Evolutionary conservation across 2,113 vertebrate genomes (phyloP), one percentile per base, ranked within the genome.

Genomic region (Alosa alosa): DNA sequence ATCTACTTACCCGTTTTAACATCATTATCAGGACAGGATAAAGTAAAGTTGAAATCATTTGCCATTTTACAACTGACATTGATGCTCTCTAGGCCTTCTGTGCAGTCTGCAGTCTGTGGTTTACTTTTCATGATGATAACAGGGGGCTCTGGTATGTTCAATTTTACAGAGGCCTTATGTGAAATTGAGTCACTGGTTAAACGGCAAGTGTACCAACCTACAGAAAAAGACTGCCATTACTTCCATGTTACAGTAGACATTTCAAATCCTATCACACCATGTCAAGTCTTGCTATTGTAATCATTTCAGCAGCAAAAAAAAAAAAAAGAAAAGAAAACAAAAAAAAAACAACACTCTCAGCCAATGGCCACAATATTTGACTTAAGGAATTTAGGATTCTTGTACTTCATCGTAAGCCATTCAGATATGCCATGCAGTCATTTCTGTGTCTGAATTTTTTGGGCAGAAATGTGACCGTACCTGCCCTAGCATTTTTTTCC

Each of bases 141-240:
- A 17, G 94, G 95, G 13, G 94, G 89, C 1, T 91, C 86, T 0
- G 91, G 90, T 31, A 95, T 92, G 0, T 0, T 1, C 45, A 95
- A 0, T 0, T 6, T 0, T 49, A 84, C 1, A 10, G 7, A 84
- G 68, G 92, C 93, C 44, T 25, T 86, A 81, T 94, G 91, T 7
- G 82, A 89, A 55, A 94, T 20, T 18, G 91, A 85, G 0, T 91
- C 91, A 0, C 0, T 31, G 0, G 49, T 90, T 83, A 95, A 94
- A 45, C 88, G 85, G 83, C 94, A 95, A 83, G 86, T 88, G 6
- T 94, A 94, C 1, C 0, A 85, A 17, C 94, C 94, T 95, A 83
- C 7, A 22, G 84, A 87, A 1, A 84, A 6, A 20, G 46, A 75
- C 7, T 7, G 25, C n/a, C 64, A 72, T 31, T 11, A 72, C 25